Conservation (phyloP, 2,888 invertebrate species). For the Lasioglossum morio region DNA sequence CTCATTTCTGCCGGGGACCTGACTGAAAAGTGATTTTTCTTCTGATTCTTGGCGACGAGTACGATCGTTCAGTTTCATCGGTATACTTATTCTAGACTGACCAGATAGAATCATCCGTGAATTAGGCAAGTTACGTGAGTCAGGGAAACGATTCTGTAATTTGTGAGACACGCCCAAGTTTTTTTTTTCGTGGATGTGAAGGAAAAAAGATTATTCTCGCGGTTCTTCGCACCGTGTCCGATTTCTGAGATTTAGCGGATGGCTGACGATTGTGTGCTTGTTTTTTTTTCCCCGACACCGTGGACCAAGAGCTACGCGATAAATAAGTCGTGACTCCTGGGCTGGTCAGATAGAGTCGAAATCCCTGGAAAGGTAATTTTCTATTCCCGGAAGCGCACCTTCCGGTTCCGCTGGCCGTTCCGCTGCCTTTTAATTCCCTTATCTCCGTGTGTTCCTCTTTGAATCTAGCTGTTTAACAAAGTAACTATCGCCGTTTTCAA, state of each 20-base stretch:
- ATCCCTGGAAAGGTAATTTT: conserved; percentile 57
- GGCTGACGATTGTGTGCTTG: too few species aligned
- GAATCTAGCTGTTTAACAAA: conserved; percentile 46
- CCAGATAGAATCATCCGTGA: too few species aligned
- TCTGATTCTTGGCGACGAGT: too few species aligned
- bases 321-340: conserved; percentile 44
- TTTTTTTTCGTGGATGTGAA: too few species aligned
- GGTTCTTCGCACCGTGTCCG: too few species aligned
- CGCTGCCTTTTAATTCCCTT: conserved; percentile 58
- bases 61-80: too few species aligned
- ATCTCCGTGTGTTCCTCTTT: conserved; percentile 49
- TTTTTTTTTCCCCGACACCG: not conserved
- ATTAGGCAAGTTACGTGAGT: not conserved
- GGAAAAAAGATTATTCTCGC: too few species aligned
- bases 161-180: not conserved
- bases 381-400: conserved; percentile 58
- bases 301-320: conserved; percentile 24
- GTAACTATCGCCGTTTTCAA: conserved; percentile 38
- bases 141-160: not conserved
- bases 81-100: too few species aligned
- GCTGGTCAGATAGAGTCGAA: conserved; percentile 40
- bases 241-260: not conserved
- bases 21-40: too few species aligned
- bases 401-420: conserved; percentile 51
- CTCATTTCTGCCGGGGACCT: too few species aligned